Percentiles rank a stretch among this genome's conserved stretches.
These are phyloP conservation scores for Trachelipus rathkii DNA, from an alignment of 1,140 invertebrate genomes.

Conservation along the genomic window DNA sequence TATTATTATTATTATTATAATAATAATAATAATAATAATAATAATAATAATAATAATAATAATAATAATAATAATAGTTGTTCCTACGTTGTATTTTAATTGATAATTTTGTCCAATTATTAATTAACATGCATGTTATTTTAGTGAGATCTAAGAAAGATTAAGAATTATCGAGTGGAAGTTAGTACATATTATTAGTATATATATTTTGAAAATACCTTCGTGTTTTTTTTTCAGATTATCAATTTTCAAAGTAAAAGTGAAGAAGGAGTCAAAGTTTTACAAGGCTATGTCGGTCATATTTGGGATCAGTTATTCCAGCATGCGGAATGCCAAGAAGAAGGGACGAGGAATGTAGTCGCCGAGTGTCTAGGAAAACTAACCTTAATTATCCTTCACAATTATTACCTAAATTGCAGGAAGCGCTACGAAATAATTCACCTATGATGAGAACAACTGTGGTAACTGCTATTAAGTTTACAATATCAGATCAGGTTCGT, in stretches of 20 bases:
- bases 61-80: too few species aligned
- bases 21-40: too few species aligned
- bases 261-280: constrained; percentile 43
- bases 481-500: constrained; percentile 73
- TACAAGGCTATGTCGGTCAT: constrained; percentile 46
- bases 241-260: constrained; percentile 36
- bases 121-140: too few species aligned
- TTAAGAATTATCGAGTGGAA: too few species aligned
- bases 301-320: constrained; percentile 85
- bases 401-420: constrained; percentile 63
- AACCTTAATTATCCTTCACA: constrained; percentile 84
- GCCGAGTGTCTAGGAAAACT: constrained; percentile 97
- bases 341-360: constrained; percentile 96
- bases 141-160: too few species aligned
- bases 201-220: too few species aligned
- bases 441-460: constrained; percentile 89
- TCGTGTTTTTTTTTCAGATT: constrained; percentile 17
- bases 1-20: too few species aligned
- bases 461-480: constrained; percentile 97
- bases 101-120: too few species aligned
- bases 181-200: too few species aligned
- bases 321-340: constrained; percentile 90
- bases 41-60: too few species aligned
- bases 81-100: too few species aligned
- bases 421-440: constrained; percentile 68